Conservation (phyloP, 2,113 vertebrate species). For the Mugil cephalus region DNA sequence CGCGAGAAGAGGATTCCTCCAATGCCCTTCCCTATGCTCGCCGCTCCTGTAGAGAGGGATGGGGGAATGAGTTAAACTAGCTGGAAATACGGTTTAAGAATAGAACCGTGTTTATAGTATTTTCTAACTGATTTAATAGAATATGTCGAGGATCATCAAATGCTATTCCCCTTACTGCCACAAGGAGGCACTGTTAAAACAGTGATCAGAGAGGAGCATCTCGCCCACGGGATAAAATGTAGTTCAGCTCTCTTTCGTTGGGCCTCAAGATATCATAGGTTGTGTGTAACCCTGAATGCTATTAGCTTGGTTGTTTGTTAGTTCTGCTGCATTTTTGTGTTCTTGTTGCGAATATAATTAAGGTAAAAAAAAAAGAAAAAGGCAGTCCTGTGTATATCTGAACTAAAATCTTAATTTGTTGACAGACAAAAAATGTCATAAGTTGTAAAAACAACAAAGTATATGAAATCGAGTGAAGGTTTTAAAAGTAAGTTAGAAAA, state of each 20-base stretch:
- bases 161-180: slow-evolving; percentile 39
- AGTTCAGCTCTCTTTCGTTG: slow-evolving; percentile 7
- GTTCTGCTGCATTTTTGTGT: too few species aligned
- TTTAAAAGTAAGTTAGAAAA: neutral
- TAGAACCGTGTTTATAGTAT: neutral
- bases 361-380: too few species aligned
- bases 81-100: neutral
- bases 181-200: slow-evolving; percentile 61
- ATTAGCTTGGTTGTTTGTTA: too few species aligned
- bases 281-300: too few species aligned
- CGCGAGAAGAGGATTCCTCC: slow-evolving; percentile 96
- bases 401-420: too few species aligned
- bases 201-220: neutral
- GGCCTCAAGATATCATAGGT: neutral
- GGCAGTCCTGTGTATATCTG: too few species aligned
- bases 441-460: neutral
- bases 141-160: neutral
- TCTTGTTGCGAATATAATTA: too few species aligned
- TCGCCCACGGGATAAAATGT: neutral
- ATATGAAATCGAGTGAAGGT: neutral
- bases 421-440: neutral
- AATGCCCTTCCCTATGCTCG: slow-evolving; percentile 96
- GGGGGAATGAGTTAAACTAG: neutral
- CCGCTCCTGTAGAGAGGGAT: slow-evolving; percentile 86
- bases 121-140: neutral